Evolutionary conservation across 1,140 invertebrate genomes (phyloP).

Genomic region (Forficula auricularia): DNA sequence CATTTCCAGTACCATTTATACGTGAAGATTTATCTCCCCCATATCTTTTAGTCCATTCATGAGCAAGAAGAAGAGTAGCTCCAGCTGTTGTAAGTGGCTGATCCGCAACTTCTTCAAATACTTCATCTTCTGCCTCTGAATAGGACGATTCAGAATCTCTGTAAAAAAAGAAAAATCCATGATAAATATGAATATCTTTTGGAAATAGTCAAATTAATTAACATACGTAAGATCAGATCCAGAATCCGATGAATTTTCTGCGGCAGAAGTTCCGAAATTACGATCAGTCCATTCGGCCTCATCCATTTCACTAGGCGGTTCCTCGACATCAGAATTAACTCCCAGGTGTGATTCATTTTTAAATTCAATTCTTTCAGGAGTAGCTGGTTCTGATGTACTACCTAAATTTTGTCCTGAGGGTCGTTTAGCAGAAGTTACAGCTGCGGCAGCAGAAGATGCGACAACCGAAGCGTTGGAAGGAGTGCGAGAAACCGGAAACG

Average conservation of each 20-base stretch:
- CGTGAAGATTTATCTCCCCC: conserved; percentile 10
- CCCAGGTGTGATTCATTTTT: conserved; percentile 39
- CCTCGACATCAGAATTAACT: conserved; percentile 46
- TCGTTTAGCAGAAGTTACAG: conserved; percentile 22
- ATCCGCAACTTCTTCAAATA: conserved; percentile 41
- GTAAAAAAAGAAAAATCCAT: conserved; percentile 12
- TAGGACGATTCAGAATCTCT: conserved; percentile 31
- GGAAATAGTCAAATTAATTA: conserved; percentile 5
- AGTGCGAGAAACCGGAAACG: background rate
- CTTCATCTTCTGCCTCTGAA: conserved; percentile 35
- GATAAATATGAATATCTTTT: conserved; percentile 10
- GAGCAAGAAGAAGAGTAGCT: conserved; percentile 41
- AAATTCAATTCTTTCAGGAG: conserved; percentile 72
- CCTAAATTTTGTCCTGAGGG: too few species aligned
- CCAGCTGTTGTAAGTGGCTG: conserved; percentile 37
- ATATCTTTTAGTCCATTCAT: conserved; percentile 32
- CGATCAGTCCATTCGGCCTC: conserved; percentile 86
- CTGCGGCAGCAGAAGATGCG: conserved; percentile 1
- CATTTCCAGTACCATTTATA: background rate
- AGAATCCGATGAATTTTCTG: conserved; percentile 53
- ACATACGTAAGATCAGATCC: conserved; percentile 40
- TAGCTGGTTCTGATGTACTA: conserved; percentile 24
- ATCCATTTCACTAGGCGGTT: conserved; percentile 62
- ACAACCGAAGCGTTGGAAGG: background rate
- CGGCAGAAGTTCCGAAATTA: conserved; percentile 64